Evolutionary conservation across 1,140 invertebrate genomes (phyloP).

Genomic region (Chymomyza costata): DNA sequence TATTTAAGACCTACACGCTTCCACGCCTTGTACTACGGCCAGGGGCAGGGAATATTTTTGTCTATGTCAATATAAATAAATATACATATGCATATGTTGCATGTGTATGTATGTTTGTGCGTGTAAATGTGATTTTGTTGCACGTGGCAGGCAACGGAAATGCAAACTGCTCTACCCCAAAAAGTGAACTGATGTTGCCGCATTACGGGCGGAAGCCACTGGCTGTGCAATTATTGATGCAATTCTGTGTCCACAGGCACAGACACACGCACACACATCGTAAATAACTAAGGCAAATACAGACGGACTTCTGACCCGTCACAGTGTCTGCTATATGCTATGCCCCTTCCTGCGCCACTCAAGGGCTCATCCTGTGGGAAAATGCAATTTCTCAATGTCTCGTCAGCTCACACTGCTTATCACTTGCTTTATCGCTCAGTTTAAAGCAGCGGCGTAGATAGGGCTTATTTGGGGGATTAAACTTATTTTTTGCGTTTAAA

Average conservation of each 20-base stretch:
- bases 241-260: constrained; percentile 33
- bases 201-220: constrained; percentile 45
- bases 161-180: constrained; percentile 27
- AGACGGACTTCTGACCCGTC: constrained; percentile 32
- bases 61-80: constrained; percentile 50
- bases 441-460: no score
- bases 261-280: constrained; percentile 9
- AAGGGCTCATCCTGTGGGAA: constrained; percentile 7
- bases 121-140: no score
- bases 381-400: constrained; percentile 51
- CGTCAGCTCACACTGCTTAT: constrained; percentile 35
- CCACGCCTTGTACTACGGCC: no score
- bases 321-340: constrained; percentile 37
- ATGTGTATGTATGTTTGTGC: no score
- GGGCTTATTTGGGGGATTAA: no score
- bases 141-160: constrained; percentile 50
- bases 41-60: constrained; percentile 17
- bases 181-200: constrained; percentile 25
- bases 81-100: no score
- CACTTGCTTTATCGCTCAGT: no score
- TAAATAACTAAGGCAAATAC: no score
- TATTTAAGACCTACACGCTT: constrained; percentile 17
- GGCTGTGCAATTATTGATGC: constrained; percentile 60
- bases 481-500: no score
- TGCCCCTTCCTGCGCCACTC: no score